These are phyloP conservation scores for Phalacrocorax aristotelis DNA, from an alignment of 2,113 vertebrate species.

Conservation along the genomic window DNA sequence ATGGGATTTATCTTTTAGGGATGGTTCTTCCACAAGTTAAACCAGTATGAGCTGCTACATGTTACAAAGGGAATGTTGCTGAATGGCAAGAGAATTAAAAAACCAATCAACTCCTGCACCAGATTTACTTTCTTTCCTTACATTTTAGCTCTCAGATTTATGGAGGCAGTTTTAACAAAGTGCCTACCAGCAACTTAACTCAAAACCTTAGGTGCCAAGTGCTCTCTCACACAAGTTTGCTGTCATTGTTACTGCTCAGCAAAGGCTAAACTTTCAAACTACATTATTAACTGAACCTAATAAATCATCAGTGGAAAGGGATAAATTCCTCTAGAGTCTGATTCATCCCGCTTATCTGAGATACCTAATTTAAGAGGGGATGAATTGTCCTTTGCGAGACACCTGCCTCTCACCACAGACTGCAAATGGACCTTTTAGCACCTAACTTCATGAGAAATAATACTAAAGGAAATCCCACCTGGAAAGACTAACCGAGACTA, in stretches of 20 bases:
- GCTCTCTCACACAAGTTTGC: neutral
- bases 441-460: accelerated
- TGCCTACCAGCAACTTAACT: neutral
- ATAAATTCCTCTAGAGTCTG: neutral
- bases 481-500: neutral
- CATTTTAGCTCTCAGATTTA: neutral
- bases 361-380: neutral
- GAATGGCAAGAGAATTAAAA: neutral
- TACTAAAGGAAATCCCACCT: neutral
- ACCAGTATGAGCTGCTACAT: neutral
- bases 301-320: neutral
- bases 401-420: neutral
- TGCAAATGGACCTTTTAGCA: neutral
- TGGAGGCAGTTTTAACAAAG: neutral
- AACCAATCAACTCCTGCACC: neutral
- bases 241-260: neutral
- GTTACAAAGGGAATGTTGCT: neutral
- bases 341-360: neutral
- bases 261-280: neutral
- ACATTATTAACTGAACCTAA: neutral
- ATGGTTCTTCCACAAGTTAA: neutral
- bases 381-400: neutral
- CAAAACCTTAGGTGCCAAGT: neutral
- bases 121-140: neutral
- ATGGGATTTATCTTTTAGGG: neutral